phyloP scores from a whole-genome alignment of 1,140 invertebrate genomes.

The Parapsyche elsis region DNA sequence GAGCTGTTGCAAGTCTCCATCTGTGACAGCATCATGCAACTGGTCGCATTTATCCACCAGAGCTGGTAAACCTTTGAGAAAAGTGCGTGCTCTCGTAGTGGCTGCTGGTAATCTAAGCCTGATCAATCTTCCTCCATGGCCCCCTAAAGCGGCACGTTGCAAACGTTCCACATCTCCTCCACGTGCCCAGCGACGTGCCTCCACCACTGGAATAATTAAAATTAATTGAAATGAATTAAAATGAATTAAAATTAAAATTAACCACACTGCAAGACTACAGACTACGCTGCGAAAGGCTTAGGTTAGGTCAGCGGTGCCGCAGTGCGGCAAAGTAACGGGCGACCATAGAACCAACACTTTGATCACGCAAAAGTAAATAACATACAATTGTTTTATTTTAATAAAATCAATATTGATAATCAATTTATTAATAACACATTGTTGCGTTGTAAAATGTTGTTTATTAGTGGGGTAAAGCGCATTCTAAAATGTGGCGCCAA shows the following conservation, averaged over 20 bases:
- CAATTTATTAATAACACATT: too few relatives aligned
- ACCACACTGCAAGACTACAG: too few relatives aligned
- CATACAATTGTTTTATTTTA: too few relatives aligned
- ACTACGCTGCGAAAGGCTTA: too few relatives aligned
- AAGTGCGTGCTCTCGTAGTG: conserved; percentile 72
- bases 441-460: too few relatives aligned
- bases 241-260: neutral
- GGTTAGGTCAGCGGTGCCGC: too few relatives aligned
- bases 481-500: too few relatives aligned
- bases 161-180: conserved; percentile 80
- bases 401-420: too few relatives aligned
- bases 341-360: too few relatives aligned
- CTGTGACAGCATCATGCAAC: conserved; percentile 77
- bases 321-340: neutral
- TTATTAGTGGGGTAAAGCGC: too few relatives aligned
- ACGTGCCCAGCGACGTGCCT: conserved; percentile 76
- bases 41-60: conserved; percentile 77
- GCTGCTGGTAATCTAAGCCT: conserved; percentile 75
- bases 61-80: conserved; percentile 74
- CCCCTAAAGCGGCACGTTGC: conserved; percentile 81
- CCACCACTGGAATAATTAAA: conserved; percentile 66
- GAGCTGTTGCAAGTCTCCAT: conserved; percentile 74
- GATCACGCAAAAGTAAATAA: too few relatives aligned
- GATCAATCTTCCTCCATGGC: conserved; percentile 78
- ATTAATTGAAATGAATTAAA: conserved; percentile 59